Base-by-base conservation (phyloP, 2,888 invertebrate species). In the Lochmaea capreae region DNA sequence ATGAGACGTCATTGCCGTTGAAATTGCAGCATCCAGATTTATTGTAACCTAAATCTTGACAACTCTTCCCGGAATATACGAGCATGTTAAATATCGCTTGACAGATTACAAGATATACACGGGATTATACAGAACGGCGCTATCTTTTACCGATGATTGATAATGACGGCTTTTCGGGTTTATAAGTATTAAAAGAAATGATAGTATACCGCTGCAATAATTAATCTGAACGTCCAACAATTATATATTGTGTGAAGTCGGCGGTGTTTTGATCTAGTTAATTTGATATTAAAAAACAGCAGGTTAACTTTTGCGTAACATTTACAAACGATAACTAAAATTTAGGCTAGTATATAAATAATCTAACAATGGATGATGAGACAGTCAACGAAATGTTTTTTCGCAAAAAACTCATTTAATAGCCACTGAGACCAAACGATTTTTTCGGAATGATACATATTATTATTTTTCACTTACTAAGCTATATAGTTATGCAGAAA, bases 1-100 rank as follows among this genome's bases (percentile, higher is more conserved):
- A 70, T 72, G 67, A 62, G 67, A 76, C 76, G 76, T 76, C 73
- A 76, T 76, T 73, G 67, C 72, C 52, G 61, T 59, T 61, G 70
- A 73, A 75, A 73, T 52, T 67, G 59, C 61, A 71, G 62, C 43
- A 62, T 57, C 61, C 46, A 67, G 67, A 65, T 71, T 71, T 67
- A 65, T 67, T 46, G 67, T 66, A 73, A 76, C 75, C 75, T 68
- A 66, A 68, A 73, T 76, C 67, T 73, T 71, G 73, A 73, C 75
- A 76, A 42, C 46, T 76, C 52, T 68, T 69, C 66, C 71, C 61
- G 61, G 42, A 63, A 63, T 63, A 63, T 63, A 63, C 67, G 26
- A 59, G 46, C 12, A 57, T 67, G 59, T 67, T 67, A 42, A 59
- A 67, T 67, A 59, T 59, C 12, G 26, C 59, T 59, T 46, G 67